phyloP scores from a whole-genome alignment of 1,140 invertebrate genomes.

The Helicoverpa zea region DNA sequence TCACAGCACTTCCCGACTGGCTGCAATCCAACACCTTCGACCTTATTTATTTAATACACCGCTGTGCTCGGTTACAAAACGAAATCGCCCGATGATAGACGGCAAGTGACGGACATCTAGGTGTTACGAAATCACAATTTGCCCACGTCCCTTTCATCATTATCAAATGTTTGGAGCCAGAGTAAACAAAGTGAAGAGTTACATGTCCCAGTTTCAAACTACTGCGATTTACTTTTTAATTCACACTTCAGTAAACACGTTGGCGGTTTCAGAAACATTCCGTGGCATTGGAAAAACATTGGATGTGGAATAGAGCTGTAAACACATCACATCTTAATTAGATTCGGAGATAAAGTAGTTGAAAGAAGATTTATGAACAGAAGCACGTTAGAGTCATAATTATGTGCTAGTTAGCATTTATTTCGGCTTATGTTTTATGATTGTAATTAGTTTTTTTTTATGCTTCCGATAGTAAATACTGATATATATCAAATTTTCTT shows the following conservation, averaged over 20 bases:
- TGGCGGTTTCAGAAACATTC: conserved; percentile 21
- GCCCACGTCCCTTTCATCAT: conserved; percentile 16
- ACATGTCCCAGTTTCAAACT: conserved; percentile 7
- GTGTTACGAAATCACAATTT: not conserved
- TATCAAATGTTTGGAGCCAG: conserved; percentile 3
- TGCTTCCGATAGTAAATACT: not conserved
- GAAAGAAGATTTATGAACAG: not conserved
- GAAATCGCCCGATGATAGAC: conserved; percentile 21
- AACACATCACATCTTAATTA: conserved; percentile 7
- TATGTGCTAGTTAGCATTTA: not conserved
- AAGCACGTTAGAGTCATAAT: not conserved
- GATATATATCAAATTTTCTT: not conserved
- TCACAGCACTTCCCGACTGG: not conserved
- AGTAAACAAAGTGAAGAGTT: conserved; percentile 31
- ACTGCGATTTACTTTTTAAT: conserved; percentile 25
- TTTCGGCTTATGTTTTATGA: not conserved
- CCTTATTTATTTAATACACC: conserved; percentile 30
- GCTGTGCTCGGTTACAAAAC: conserved; percentile 9
- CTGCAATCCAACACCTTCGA: conserved; percentile 25
- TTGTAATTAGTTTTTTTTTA: no score
- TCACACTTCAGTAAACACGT: conserved; percentile 12
- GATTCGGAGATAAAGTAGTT: conserved; percentile 15
- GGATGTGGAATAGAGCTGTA: not conserved
- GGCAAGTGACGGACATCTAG: conserved; percentile 15
- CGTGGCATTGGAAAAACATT: conserved; percentile 33